A percentile compares a stretch with the other conserved stretches of the same genome.
phyloP scores from a whole-genome alignment of 2,888 invertebrate species.

The Teinopalpus imperialis region DNA sequence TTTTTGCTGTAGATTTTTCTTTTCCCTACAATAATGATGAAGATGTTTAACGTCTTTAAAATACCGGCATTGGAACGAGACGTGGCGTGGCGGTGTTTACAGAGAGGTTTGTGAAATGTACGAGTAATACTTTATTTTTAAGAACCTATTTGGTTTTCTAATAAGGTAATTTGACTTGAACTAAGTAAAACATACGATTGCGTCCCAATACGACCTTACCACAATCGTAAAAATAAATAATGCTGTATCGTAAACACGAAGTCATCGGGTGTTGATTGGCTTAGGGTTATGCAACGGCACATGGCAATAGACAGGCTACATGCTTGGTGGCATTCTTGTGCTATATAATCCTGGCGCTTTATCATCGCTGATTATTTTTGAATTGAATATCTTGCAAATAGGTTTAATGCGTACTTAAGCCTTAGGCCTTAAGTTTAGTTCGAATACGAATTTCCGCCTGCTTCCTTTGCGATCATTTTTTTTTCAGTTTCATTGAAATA shows the following conservation, averaged over 20 bases:
- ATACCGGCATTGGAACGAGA: too few species aligned
- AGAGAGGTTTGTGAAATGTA: too few species aligned
- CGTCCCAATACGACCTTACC: slow-evolving; percentile 4
- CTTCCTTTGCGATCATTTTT: not conserved
- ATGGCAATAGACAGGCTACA: slow-evolving; percentile 15
- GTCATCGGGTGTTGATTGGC: slow-evolving; percentile 17
- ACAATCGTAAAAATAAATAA: slow-evolving; percentile 9
- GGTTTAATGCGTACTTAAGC: not conserved
- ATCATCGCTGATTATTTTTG: too few species aligned
- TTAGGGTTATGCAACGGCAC: slow-evolving; percentile 5
- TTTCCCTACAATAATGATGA: too few species aligned
- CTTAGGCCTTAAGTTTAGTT: not conserved
- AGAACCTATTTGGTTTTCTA: not conserved
- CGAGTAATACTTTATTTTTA: too few species aligned
- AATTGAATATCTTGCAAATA: too few species aligned
- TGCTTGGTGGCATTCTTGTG: slow-evolving; percentile 2
- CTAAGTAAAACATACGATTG: slow-evolving; percentile 1
- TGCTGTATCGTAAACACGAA: not conserved
- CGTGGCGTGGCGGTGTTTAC: too few species aligned
- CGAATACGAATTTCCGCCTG: not conserved
- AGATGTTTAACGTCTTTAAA: too few species aligned
- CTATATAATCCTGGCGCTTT: not conserved
- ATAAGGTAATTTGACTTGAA: not conserved
- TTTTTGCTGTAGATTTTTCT: too few species aligned
- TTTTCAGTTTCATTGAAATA: slow-evolving; percentile 1